A percentile compares a stretch with the other conserved stretches of the same genome.
phyloP scores from a whole-genome alignment of 2,113 vertebrate genomes.

The Mesoclemmys tuberculata region DNA sequence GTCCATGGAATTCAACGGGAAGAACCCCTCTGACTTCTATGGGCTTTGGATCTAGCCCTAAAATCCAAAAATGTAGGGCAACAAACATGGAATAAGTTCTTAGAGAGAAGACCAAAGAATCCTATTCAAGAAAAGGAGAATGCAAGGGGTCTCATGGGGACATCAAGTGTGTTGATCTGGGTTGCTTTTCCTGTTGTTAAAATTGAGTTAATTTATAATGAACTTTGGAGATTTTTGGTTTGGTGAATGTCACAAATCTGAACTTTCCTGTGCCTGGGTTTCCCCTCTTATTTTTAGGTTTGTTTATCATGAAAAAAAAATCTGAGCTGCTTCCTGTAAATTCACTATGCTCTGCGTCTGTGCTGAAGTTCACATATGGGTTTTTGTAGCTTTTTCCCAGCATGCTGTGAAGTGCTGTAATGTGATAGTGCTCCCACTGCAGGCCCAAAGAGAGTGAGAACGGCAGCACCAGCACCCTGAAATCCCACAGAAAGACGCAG shows the following conservation, averaged over 20 bases:
- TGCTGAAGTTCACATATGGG: not conserved
- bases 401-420: not conserved
- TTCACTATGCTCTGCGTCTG: rapidly evolving
- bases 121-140: not conserved
- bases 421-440: rapidly evolving
- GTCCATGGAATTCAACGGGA: too few species aligned
- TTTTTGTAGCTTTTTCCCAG: not conserved
- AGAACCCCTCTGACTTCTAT: not conserved
- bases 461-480: not conserved
- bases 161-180: not conserved
- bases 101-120: not conserved
- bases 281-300: not conserved
- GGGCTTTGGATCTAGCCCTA: not conserved
- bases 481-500: not conserved
- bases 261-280: not conserved
- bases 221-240: not conserved
- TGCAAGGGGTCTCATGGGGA: not conserved
- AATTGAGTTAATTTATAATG: not conserved
- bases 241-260: not conserved
- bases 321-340: not conserved
- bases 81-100: not conserved
- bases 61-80: not conserved
- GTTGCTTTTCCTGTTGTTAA: not conserved
- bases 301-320: slow-evolving; percentile 20
- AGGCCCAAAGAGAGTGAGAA: not conserved